Evolutionary conservation across 2,888 invertebrate species (phyloP), one percentile per base, ranked within the genome.

Genomic region (Globia sparganii): DNA sequence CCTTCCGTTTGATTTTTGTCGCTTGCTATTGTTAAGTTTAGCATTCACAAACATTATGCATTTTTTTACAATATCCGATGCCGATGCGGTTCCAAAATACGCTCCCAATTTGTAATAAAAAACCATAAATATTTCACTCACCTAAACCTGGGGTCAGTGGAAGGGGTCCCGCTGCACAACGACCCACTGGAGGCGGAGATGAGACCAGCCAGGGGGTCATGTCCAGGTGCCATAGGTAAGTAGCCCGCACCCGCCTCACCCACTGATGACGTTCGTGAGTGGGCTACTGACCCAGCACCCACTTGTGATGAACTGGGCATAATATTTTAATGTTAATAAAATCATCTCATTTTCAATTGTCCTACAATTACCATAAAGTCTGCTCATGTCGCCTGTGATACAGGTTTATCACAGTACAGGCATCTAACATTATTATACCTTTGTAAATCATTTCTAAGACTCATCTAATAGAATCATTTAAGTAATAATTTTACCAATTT

Each of bases 81-180:
- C 49, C 13, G 13, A 56, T 56, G n/a, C 13, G 18, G 1, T 59
- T 31, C 31, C 21, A 61, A 68, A 68, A 62, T 25, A 49, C 25
- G 9, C 25, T 25, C 31, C 31, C 6, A 3, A 53, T 46, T 70
- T 28, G 4, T n/a, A 18, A 31, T 34, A 59, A 49, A 3, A 43
- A 62, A 18, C 9, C 46, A 65, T 34, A 1, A 0, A 34, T 25
- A 3, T n/a, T 28, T 21, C 9, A 61, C 72, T 84, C 28, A 95
- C 95, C 95, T 95, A 89, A 98, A 98, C 71, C 98, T 94, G 62
- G 98, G 97, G 91, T 98, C 98, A 0, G 98, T 98, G 67, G 98
- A 98, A n/a, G 98, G 98, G 18, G 98, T 98, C 61, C 98, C 98
- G 75, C 98, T 98, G 70, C 98, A 98, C 34, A 98, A 97, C 68